Percentiles rank a stretch among this genome's conserved stretches.
Conservation (phyloP, 2,797 vertebrate species). For the Leucoraja ocellata region DNA sequence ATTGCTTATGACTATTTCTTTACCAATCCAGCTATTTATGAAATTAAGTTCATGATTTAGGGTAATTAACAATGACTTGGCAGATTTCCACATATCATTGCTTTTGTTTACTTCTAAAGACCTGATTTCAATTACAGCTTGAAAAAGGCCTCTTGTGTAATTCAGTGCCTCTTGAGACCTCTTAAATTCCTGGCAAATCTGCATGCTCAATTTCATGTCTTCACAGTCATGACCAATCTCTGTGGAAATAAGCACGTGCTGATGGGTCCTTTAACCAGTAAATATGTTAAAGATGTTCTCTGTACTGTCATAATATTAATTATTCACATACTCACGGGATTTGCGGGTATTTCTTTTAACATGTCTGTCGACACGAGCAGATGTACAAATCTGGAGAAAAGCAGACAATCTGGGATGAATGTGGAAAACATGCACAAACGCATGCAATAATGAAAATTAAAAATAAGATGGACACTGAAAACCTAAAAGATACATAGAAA, state of each 20-base stretch:
- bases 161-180: background rate
- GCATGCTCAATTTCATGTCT: slow-evolving; percentile 2
- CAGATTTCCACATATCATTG: background rate
- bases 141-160: background rate
- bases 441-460: background rate
- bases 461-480: no score
- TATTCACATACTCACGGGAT: background rate
- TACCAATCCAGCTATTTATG: background rate
- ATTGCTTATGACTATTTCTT: background rate
- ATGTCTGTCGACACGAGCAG: background rate
- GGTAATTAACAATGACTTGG: background rate
- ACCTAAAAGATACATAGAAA: no score
- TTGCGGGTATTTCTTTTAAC: background rate
- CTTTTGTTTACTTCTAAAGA: background rate
- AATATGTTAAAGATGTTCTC: slow-evolving; percentile 11
- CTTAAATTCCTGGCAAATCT: background rate
- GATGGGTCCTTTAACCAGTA: background rate
- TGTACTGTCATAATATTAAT: background rate
- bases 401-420: background rate
- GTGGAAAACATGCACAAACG: background rate
- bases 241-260: background rate
- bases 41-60: background rate
- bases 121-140: background rate
- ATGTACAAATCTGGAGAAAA: background rate
- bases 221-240: background rate